These are phyloP conservation scores for Oscheius sp. DNA, from an alignment of 1,140 invertebrate species.

Conservation along the genomic window DNA sequence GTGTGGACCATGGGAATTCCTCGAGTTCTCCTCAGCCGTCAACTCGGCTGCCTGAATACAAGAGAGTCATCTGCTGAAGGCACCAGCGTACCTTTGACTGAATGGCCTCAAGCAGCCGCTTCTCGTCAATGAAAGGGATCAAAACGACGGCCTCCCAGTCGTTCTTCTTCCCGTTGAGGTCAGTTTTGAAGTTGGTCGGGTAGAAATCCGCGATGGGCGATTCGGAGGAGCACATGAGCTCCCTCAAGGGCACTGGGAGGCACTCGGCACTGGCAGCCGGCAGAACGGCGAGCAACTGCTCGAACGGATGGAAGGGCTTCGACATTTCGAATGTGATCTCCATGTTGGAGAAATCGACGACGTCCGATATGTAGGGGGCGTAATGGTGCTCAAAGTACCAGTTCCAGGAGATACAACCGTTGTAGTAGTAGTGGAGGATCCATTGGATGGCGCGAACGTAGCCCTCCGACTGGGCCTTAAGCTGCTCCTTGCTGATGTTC, in stretches of 20 bases:
- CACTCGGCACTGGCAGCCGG: conserved; percentile 76
- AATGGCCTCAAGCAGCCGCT: conserved; percentile 76
- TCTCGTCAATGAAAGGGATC: conserved; percentile 92
- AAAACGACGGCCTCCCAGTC: conserved; percentile 96
- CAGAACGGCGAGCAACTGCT: conserved; percentile 87
- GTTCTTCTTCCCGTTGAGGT: conserved; percentile 82
- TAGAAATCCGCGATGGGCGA: conserved; percentile 81
- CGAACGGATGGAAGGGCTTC: conserved; percentile 85
- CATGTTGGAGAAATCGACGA: conserved; percentile 72
- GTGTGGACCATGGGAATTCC: conserved; percentile 84
- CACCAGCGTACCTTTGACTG: conserved; percentile 67
- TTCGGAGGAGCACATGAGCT: conserved; percentile 80
- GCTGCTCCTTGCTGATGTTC: conserved; percentile 73
- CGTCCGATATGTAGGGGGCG: conserved; percentile 89
- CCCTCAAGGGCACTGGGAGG: conserved; percentile 73
- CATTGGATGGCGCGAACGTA: conserved; percentile 92
- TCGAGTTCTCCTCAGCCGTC: conserved; percentile 71
- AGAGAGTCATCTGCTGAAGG: background rate
- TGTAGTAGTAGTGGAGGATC: conserved; percentile 93
- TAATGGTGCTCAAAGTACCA: conserved; percentile 94
- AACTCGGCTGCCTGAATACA: conserved; percentile 61
- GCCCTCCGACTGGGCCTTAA: conserved; percentile 76
- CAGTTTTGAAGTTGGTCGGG: conserved; percentile 80
- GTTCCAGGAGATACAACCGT: conserved; percentile 91
- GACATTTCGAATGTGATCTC: conserved; percentile 75